These are phyloP conservation scores for Caenorhabditis sinica DNA, from an alignment of 2,888 invertebrate species.

Conservation along the genomic window DNA sequence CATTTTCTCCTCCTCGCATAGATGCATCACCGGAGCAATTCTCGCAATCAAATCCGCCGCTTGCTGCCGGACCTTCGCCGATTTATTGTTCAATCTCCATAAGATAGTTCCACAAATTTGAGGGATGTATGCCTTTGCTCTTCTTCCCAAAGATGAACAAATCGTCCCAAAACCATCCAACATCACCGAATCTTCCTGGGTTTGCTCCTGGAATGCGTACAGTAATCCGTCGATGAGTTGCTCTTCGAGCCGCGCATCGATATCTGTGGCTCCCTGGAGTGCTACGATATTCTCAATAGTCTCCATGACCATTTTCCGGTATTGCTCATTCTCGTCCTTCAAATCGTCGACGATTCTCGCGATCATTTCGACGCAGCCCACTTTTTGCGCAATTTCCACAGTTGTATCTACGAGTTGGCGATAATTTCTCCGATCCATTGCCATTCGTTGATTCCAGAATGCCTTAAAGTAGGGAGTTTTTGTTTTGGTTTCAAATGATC, in stretches of 20 bases:
- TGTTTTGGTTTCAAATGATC: no score
- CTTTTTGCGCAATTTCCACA: constrained; percentile 99
- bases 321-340: constrained; percentile 99
- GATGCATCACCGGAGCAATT: constrained; percentile 98
- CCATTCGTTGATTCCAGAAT: constrained; percentile 99
- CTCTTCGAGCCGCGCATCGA: constrained; percentile 97
- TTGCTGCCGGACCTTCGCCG: constrained; percentile 98
- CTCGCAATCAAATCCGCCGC: constrained; percentile 97
- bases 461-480: constrained; percentile 77
- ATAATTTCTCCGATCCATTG: constrained; percentile 97
- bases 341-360: constrained; percentile 97
- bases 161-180: constrained; percentile 99
- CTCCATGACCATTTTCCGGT: constrained; percentile 99
- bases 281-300: constrained; percentile 89
- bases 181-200: constrained; percentile 99
- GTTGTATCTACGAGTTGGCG: constrained; percentile 94
- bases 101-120: constrained; percentile 99
- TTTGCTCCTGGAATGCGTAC: constrained; percentile 99
- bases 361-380: constrained; percentile 99
- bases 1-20: constrained; percentile 99
- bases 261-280: constrained; percentile 92
- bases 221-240: constrained; percentile 99
- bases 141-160: constrained; percentile 93
- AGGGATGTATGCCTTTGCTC: constrained; percentile 98
- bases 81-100: constrained; percentile 99